Conservation (phyloP, 2,113 vertebrate genomes). For the Zapus hudsonius region DNA sequence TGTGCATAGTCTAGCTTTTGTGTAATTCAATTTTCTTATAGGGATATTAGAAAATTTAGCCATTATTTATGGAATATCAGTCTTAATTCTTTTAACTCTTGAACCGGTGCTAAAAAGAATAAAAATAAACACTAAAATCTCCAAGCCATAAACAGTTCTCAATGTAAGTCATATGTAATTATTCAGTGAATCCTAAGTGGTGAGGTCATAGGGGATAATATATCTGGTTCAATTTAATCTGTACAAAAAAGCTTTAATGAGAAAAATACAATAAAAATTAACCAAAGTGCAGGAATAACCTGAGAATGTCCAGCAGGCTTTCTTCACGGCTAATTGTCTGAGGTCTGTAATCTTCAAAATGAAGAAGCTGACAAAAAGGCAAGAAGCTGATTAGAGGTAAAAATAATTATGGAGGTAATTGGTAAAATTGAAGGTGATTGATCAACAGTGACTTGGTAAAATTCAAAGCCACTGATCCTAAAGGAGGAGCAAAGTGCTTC, state of each 20-base stretch:
- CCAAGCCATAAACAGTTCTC: constrained; percentile 35
- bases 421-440: constrained; percentile 28
- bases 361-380: constrained; percentile 41
- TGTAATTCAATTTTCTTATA: constrained; percentile 36
- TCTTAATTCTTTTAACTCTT: constrained; percentile 23
- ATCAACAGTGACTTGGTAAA: background rate
- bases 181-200: constrained; percentile 23
- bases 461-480: background rate
- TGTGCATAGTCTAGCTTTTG: background rate
- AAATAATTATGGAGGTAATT: constrained; percentile 4
- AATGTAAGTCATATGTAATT: constrained; percentile 34
- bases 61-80: background rate
- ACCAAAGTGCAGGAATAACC: background rate
- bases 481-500: background rate
- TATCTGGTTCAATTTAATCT: constrained; percentile 33
- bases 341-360: constrained; percentile 33
- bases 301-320: background rate
- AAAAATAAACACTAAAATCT: constrained; percentile 37
- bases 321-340: constrained; percentile 32
- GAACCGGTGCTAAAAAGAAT: background rate
- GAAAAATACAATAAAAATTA: constrained; percentile 55
- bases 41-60: constrained; percentile 9
- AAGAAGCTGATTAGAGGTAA: background rate
- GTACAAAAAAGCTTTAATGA: constrained; percentile 48
- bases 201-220: constrained; percentile 58